Evolutionary conservation across 2,113 vertebrate species (phyloP).

Genomic region (Bujurquina vittata): DNA sequence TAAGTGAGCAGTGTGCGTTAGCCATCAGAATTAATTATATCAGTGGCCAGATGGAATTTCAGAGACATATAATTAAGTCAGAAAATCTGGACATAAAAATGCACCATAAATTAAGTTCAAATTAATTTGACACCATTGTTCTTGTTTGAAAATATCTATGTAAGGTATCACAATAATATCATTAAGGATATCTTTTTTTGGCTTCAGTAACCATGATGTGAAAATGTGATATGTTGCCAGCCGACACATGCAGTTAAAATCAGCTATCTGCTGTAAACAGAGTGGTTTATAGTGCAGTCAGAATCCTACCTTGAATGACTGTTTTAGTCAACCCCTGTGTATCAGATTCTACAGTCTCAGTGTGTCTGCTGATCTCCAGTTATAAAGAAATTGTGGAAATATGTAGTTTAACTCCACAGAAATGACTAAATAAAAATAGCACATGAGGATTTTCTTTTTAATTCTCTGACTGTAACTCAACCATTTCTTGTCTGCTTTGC

Average conservation of each 20-base stretch:
- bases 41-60: neutral
- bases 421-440: neutral
- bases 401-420: neutral
- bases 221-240: neutral
- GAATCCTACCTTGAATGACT: neutral
- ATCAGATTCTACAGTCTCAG: neutral
- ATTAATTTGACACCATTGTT: neutral
- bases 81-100: neutral
- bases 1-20: neutral
- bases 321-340: neutral
- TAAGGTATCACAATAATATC: neutral
- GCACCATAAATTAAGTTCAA: neutral
- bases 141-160: neutral
- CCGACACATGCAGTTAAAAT: neutral
- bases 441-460: neutral
- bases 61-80: neutral
- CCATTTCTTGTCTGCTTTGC: neutral
- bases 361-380: neutral
- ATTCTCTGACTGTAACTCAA: neutral
- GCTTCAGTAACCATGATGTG: neutral
- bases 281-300: neutral
- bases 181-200: neutral
- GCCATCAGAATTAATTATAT: neutral
- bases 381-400: neutral
- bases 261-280: neutral